Conservation (phyloP, 2,113 vertebrate genomes). For the Calypte anna region DNA sequence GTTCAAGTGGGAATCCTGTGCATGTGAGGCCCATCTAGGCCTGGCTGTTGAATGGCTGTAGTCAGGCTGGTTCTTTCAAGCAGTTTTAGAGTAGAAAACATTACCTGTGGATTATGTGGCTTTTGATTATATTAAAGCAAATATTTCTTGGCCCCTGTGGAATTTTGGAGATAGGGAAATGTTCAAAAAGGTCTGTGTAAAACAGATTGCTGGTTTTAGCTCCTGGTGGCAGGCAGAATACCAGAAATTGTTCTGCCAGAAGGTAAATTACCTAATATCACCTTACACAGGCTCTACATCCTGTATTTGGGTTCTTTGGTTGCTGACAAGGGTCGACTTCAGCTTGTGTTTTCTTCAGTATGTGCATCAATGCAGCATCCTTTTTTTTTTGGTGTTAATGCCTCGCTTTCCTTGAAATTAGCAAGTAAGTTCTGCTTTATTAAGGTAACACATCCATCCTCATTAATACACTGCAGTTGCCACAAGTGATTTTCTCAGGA, state of each 20-base stretch:
- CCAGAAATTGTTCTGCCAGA: neutral
- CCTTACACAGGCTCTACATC: neutral
- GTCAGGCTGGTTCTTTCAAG: neutral
- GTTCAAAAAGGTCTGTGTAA: neutral
- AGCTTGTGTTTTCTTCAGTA: neutral
- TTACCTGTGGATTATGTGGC: neutral
- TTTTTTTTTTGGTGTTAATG: neutral
- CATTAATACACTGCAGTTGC: neutral
- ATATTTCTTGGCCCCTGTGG: constrained; percentile 2
- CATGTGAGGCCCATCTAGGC: neutral
- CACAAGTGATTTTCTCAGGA: neutral
- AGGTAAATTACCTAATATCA: neutral
- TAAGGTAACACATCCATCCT: neutral
- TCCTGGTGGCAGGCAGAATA: neutral
- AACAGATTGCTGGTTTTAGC: neutral
- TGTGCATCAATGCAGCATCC: neutral
- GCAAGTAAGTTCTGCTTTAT: neutral
- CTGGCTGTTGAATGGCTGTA: neutral
- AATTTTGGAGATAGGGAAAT: neutral
- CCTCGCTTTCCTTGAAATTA: neutral
- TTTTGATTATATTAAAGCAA: neutral
- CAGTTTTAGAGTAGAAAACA: neutral
- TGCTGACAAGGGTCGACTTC: neutral
- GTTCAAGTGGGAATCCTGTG: neutral
- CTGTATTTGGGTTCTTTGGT: neutral